phyloP scores from a whole-genome alignment of 2,888 invertebrate species.

The Drosophila nr. medialis region DNA sequence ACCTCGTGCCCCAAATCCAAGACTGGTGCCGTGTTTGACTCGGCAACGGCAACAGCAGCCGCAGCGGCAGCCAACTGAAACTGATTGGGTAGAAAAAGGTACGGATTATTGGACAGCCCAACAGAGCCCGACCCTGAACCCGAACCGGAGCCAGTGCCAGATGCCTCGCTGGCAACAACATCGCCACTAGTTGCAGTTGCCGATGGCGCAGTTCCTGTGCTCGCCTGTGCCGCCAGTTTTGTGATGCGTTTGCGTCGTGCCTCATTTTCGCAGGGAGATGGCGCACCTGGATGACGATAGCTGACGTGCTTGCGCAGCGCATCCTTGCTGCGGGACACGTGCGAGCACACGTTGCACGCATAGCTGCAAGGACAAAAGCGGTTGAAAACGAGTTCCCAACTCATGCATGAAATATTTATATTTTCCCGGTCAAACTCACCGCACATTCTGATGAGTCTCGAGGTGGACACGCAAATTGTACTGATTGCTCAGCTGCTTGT shows the following conservation, averaged over 20 bases:
- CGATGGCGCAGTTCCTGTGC: constrained; percentile 45
- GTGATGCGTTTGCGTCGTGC: constrained; percentile 84
- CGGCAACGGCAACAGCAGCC: constrained; percentile 69
- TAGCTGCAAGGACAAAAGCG: constrained; percentile 86
- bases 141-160: not conserved
- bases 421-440: constrained; percentile 69
- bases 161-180: constrained; percentile 21
- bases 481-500: constrained; percentile 95
- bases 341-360: constrained; percentile 94
- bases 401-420: not conserved
- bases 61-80: constrained; percentile 82
- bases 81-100: constrained; percentile 84
- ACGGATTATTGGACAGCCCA: constrained; percentile 66
- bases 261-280: constrained; percentile 84
- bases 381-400: not conserved
- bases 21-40: constrained; percentile 51
- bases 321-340: constrained; percentile 94
- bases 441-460: constrained; percentile 95
- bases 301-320: constrained; percentile 95
- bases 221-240: constrained; percentile 71
- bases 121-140: constrained; percentile 14
- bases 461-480: constrained; percentile 95
- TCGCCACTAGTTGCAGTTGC: constrained; percentile 63
- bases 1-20: constrained; percentile 61
- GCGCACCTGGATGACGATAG: constrained; percentile 90